Evolutionary conservation across 2,113 vertebrate genomes (phyloP), one percentile per base, ranked within the genome.

Genomic region (Tragelaphus buxtoni): DNA sequence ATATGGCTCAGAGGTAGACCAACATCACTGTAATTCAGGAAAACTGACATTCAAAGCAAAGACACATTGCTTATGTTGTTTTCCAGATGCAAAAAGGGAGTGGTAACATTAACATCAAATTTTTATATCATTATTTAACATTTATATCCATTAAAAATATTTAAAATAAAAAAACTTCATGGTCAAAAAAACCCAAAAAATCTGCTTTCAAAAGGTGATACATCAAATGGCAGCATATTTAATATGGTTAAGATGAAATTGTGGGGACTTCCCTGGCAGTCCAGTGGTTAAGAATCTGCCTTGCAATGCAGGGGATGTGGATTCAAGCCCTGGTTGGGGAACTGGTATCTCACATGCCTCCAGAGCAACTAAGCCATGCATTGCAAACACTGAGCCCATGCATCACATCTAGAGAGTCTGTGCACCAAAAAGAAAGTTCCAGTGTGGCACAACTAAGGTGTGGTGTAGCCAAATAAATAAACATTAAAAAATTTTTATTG

Each of bases 361-460:
- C 35, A 72, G 69, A 72, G n/a, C 63, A 72, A 42, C 69, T 72
- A 72, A 72, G 69, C 22, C 35, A 42, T 2, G 69, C 10, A 24
- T 13, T 74, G 39, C 35, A 74, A 74, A 10, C 39, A 42, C 69
- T 42, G 14, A 74, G 39, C 69, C 4, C 1, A 0, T 42, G 35
- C 22, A 26, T 42, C 69, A 42, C 69, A 74, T 13, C 35, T 26
- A 42, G 69, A 72, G 22, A 74, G 11, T 7, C 35, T 3, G 0
- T 13, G 35, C 69, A 42, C 22, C 35, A 74, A 0, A 72, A 42
- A 26, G 35, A 74, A 24, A 7, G 69, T 42, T 26, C 35, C 39
- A 1, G 0, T 0, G 0, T 74, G 35, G 20, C 39, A 24, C 35
- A 74, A 13, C 69, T 12, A 26, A 42, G 69, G 42, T 0, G 3